phyloP scores from a whole-genome alignment of 2,888 invertebrate genomes.

The Coleophora flavipennella region DNA sequence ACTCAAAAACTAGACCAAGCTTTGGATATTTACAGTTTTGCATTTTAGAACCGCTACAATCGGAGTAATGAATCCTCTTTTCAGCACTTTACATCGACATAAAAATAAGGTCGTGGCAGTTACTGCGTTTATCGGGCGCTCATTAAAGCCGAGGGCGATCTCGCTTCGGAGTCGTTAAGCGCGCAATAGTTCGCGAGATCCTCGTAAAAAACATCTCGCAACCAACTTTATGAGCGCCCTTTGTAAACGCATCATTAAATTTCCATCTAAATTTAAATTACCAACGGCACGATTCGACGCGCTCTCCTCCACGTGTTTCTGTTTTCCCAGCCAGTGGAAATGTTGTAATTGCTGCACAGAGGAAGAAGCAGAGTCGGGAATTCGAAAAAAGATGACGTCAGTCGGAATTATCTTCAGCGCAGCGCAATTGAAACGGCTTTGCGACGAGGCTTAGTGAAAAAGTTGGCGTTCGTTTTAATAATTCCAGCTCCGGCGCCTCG shows the following conservation, averaged over 20 bases:
- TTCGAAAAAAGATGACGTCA: conserved; percentile 73
- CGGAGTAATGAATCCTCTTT: conserved; percentile 65
- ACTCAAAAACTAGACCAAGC: no score
- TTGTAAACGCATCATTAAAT: conserved; percentile 73
- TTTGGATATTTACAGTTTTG: conserved; percentile 5
- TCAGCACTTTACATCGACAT: conserved; percentile 68
- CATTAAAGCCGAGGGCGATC: conserved; percentile 72
- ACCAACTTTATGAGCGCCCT: conserved; percentile 71
- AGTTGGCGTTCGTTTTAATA: conserved; percentile 74
- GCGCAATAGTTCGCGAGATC: conserved; percentile 74
- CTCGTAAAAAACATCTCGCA: conserved; percentile 73
- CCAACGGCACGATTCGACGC: conserved; percentile 63
- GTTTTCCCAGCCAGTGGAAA: conserved; percentile 70
- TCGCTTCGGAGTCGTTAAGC: conserved; percentile 73
- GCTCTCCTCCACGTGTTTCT: conserved; percentile 65
- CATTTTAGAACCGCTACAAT: conserved; percentile 28
- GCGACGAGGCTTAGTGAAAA: conserved; percentile 72
- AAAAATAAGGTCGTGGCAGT: conserved; percentile 71
- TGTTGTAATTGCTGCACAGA: conserved; percentile 72
- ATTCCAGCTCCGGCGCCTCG: conserved; percentile 73
- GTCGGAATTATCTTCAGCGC: conserved; percentile 73
- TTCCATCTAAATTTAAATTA: conserved; percentile 74
- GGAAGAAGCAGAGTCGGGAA: conserved; percentile 65
- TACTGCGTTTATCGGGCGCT: conserved; percentile 73
- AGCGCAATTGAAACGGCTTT: conserved; percentile 74